Conservation (phyloP, 2,888 invertebrate species). For the Eupithecia exiguata region DNA sequence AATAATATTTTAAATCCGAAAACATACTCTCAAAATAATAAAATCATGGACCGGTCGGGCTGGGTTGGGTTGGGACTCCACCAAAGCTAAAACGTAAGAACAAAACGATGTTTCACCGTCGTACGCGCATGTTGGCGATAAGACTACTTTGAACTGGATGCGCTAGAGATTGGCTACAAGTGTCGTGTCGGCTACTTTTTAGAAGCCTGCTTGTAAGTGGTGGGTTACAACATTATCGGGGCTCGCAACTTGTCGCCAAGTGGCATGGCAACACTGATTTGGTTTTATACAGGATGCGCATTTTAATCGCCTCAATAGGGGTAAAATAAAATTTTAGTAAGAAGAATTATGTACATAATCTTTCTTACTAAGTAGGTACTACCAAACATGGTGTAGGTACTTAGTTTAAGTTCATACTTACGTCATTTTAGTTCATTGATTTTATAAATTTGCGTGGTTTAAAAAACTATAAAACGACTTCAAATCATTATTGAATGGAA, state of each 20-base stretch:
- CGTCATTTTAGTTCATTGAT: too few species aligned
- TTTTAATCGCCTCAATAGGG: not conserved
- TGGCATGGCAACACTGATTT: not conserved
- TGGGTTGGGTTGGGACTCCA: not conserved
- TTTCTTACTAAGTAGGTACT: too few species aligned
- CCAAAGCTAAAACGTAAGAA: slow-evolving; percentile 10
- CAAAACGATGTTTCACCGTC: slow-evolving; percentile 34
- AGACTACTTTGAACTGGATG: slow-evolving; percentile 23
- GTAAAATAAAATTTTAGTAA: too few species aligned
- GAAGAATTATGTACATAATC: too few species aligned
- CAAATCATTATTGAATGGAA: too few species aligned
- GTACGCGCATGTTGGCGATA: slow-evolving; percentile 41
- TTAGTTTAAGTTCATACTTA: too few species aligned
- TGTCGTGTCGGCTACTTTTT: slow-evolving; percentile 10
- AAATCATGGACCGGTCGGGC: not conserved
- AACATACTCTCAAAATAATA: not conserved
- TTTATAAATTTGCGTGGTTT: too few species aligned
- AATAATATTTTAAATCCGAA: not conserved
- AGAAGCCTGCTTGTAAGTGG: slow-evolving; percentile 8
- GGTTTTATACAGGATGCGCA: not conserved
- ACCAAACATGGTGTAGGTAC: too few species aligned
- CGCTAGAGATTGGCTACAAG: not conserved
- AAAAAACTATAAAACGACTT: too few species aligned
- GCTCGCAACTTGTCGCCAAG: slow-evolving; percentile 2
- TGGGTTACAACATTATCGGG: slow-evolving; percentile 6